A percentile compares a stretch with the other conserved stretches of the same genome.
phyloP scores from a whole-genome alignment of 1,140 invertebrate species.

The Atta colombica region DNA sequence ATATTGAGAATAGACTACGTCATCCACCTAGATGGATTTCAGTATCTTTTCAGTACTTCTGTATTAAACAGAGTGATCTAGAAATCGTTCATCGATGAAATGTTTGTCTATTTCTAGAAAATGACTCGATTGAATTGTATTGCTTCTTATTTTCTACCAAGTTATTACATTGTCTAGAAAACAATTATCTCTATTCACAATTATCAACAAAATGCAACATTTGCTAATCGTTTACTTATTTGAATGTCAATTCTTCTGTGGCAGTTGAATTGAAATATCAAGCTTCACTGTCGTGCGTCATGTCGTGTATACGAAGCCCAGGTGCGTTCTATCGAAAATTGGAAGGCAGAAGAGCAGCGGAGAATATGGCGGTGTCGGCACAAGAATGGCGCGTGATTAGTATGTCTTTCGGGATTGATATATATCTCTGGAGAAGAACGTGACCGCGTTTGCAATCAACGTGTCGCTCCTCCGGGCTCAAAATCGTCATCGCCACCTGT shows the following conservation, averaged over 20 bases:
- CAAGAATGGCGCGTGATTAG: conserved; percentile 74
- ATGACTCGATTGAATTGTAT: neutral
- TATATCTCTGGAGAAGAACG: conserved; percentile 68
- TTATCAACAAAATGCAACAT: neutral
- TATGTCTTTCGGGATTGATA: conserved; percentile 75
- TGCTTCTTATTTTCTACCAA: neutral
- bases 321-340: conserved; percentile 72
- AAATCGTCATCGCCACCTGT: conserved; percentile 75
- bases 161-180: neutral
- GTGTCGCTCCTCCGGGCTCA: conserved; percentile 58
- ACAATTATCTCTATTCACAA: neutral
- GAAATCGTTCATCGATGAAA: neutral
- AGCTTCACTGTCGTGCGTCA: conserved; percentile 43
- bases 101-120: neutral
- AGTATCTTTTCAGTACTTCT: neutral
- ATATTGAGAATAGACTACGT: neutral
- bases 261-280: conserved; percentile 68
- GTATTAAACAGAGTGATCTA: neutral
- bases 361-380: conserved; percentile 62
- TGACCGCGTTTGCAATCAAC: conserved; percentile 72
- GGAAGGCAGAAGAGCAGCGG: conserved; percentile 63
- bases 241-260: neutral
- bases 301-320: conserved; percentile 47
- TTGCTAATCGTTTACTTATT: neutral
- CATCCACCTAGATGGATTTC: neutral